Evolutionary conservation across 1,140 invertebrate species (phyloP), one percentile per base, ranked within the genome.

Genomic region (Nasonia longicornis): DNA sequence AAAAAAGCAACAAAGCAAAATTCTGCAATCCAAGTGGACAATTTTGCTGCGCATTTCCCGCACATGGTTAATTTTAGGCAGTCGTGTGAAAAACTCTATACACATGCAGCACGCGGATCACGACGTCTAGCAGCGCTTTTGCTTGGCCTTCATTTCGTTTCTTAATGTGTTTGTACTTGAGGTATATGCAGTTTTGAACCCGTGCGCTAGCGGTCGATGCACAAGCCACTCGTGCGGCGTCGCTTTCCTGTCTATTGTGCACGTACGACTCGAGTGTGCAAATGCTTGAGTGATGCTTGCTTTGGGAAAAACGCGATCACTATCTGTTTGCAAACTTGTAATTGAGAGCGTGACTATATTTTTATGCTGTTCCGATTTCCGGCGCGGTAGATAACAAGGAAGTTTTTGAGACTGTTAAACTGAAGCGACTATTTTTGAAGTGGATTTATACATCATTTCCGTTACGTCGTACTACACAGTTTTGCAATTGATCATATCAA

Each of bases 101-200:
- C 20, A 70, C 35, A 71, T 42, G 26, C 26, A 26, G 26, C 26
- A 1, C 26, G 26, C 26, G 26, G 26, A 26, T 0, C 26, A 26
- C 26, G 26, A 26, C 26, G 26, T 26, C 26, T 29, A 20, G 66
- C 66, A 12, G 20, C 66, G 20, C 26, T 67, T 67, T 58, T 35
- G 29, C 52, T 11, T 77, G 38, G 63, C 63, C 63, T 77, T 77
- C 75, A 3, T 63, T 64, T 48, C 6, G 52, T 77, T 42, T 77
- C 22, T 67, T 67, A 67, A 77, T 67, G 31, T 77, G 12, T 77
- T 77, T 77, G 31, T 31, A 77, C 20, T 67, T 64, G 7, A 14
- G 63, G 14, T 42, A 71, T 71, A 63, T 63, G 42, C n/a, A 72
- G 3, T 42, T 35, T 70, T 72, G 26, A 38, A 66, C n/a, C 35